Conservation (phyloP, 2,113 vertebrate genomes). For the Mungos mungo region DNA sequence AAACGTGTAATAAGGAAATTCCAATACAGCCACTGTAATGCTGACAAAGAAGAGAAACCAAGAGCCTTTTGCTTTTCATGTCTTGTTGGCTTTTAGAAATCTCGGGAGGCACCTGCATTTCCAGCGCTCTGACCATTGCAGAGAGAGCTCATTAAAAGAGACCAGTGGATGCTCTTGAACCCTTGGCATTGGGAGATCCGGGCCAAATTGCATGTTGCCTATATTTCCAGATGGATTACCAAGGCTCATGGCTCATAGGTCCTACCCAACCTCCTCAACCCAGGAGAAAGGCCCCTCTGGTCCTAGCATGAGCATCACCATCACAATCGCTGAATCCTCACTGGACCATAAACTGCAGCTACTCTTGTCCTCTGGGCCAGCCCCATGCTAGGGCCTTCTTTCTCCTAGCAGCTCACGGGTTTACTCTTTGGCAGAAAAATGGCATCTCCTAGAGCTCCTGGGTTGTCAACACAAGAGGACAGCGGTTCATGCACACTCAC, state of each 20-base stretch:
- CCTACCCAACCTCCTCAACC: not conserved
- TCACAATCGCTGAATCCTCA: not conserved
- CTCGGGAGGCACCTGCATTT: not conserved
- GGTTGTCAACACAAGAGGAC: not conserved
- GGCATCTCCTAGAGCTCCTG: not conserved
- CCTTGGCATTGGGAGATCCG: not conserved
- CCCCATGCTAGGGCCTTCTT: not conserved
- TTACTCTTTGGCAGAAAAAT: conserved; percentile 32
- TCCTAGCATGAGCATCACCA: not conserved
- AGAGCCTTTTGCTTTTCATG: not conserved
- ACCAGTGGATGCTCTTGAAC: not conserved
- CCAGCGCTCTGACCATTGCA: not conserved
- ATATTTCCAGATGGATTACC: not conserved
- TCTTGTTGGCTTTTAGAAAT: not conserved
- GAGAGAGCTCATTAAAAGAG: not conserved
- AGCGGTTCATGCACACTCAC: not conserved
- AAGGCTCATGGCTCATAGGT: not conserved
- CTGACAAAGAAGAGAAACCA: not conserved
- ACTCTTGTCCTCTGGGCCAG: not conserved
- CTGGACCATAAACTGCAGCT: not conserved
- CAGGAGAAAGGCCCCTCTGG: not conserved
- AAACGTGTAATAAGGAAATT: not conserved
- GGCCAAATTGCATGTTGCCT: not conserved
- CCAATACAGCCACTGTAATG: not conserved
- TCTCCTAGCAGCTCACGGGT: not conserved